These are phyloP conservation scores for Epinotia bilunana DNA, from an alignment of 2,888 invertebrate species.

Conservation along the genomic window DNA sequence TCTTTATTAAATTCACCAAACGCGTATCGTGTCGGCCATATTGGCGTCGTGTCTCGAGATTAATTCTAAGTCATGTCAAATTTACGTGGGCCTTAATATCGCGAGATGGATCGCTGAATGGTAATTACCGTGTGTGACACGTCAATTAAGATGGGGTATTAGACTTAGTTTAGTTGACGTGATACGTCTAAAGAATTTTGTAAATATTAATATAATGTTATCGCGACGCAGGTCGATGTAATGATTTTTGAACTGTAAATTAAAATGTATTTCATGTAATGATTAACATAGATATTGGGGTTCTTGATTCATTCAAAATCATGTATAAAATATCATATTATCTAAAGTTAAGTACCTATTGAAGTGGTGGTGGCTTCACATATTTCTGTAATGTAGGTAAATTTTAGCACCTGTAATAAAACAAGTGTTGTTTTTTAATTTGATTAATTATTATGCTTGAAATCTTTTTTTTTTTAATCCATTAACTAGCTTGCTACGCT, in stretches of 20 bases:
- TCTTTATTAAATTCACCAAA: slow-evolving; percentile 79
- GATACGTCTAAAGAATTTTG: slow-evolving; percentile 29
- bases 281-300: no score
- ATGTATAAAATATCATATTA: no score
- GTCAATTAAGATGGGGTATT: slow-evolving; percentile 34
- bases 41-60: slow-evolving; percentile 63
- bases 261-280: background rate
- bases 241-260: background rate
- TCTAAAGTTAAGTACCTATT: no score
- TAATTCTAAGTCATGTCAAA: slow-evolving; percentile 73
- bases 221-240: background rate
- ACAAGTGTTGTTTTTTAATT: no score
- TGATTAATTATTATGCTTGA: no score
- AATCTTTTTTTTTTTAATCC: no score
- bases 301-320: no score
- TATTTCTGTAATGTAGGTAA: no score
- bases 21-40: slow-evolving; percentile 60
- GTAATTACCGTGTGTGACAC: slow-evolving; percentile 55
- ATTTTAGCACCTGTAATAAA: no score
- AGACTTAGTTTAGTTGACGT: slow-evolving; percentile 36
- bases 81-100: slow-evolving; percentile 66
- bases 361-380: no score
- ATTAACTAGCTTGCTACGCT: no score
- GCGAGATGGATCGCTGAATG: slow-evolving; percentile 52
- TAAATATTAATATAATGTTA: slow-evolving; percentile 1